These are phyloP conservation scores for Pseudeuparius sepicola DNA, from an alignment of 2,888 invertebrate genomes.

Conservation along the genomic window DNA sequence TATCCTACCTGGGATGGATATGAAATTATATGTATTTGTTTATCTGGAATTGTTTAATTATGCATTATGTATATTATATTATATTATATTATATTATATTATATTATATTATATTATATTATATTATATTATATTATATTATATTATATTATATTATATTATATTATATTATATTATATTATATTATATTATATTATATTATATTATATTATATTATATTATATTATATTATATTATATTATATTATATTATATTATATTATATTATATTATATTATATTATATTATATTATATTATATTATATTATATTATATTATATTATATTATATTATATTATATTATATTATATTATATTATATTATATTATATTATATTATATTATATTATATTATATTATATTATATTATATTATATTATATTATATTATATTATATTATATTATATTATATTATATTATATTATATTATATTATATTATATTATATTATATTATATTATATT, in stretches of 20 bases:
- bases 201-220: slow-evolving; percentile 3
- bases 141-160: slow-evolving; percentile 3
- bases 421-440: slow-evolving; percentile 3
- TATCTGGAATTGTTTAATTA: too few species aligned
- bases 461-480: slow-evolving; percentile 3
- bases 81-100: slow-evolving; percentile 3
- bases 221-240: slow-evolving; percentile 3
- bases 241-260: slow-evolving; percentile 3
- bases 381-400: slow-evolving; percentile 3
- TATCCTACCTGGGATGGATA: too few species aligned
- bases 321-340: slow-evolving; percentile 3
- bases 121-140: slow-evolving; percentile 3
- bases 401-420: slow-evolving; percentile 3
- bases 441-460: slow-evolving; percentile 3
- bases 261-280: slow-evolving; percentile 3
- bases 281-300: slow-evolving; percentile 3
- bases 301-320: slow-evolving; percentile 3
- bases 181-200: slow-evolving; percentile 3
- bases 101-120: slow-evolving; percentile 3
- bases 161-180: slow-evolving; percentile 3
- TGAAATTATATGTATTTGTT: too few species aligned
- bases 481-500: slow-evolving; percentile 3
- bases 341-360: slow-evolving; percentile 3
- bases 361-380: slow-evolving; percentile 3
- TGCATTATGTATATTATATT: slow-evolving; percentile 2